phyloP scores from a whole-genome alignment of 2,797 vertebrate species.

The Heteromormyrus szaboi region DNA sequence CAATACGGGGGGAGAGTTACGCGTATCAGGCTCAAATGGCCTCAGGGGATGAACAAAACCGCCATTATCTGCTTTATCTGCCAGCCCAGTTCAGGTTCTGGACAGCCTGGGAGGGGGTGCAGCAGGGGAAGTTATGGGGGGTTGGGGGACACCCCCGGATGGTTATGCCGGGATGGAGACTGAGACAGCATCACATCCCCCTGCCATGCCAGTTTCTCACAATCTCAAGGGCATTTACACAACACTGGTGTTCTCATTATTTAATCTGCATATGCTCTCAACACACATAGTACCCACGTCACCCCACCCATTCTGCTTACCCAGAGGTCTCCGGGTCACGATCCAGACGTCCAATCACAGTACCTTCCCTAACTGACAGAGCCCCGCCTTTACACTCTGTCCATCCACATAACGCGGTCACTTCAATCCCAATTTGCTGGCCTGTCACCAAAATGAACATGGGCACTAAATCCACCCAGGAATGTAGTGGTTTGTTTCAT shows the following conservation, averaged over 20 bases:
- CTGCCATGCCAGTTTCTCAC: background rate
- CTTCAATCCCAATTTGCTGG: background rate
- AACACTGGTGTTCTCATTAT: background rate
- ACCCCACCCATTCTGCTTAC: background rate
- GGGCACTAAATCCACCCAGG: background rate
- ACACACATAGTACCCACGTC: background rate
- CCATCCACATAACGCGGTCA: background rate
- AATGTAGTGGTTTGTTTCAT: background rate
- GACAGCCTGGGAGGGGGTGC: background rate
- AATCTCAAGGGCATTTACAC: background rate
- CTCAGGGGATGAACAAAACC: background rate
- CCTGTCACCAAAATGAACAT: background rate
- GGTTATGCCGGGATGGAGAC: background rate
- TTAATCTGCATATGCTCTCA: slow-evolving; percentile 21
- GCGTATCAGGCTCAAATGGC: background rate
- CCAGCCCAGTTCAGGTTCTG: background rate
- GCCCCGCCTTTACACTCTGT: background rate
- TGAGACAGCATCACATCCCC: background rate
- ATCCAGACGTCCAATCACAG: background rate
- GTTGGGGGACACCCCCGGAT: background rate
- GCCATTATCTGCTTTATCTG: background rate
- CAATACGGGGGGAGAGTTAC: background rate
- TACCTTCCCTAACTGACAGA: background rate
- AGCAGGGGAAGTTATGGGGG: background rate
- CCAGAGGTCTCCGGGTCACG: background rate